phyloP scores from a whole-genome alignment of 2,797 vertebrate genomes.

The Staurois parvus region DNA sequence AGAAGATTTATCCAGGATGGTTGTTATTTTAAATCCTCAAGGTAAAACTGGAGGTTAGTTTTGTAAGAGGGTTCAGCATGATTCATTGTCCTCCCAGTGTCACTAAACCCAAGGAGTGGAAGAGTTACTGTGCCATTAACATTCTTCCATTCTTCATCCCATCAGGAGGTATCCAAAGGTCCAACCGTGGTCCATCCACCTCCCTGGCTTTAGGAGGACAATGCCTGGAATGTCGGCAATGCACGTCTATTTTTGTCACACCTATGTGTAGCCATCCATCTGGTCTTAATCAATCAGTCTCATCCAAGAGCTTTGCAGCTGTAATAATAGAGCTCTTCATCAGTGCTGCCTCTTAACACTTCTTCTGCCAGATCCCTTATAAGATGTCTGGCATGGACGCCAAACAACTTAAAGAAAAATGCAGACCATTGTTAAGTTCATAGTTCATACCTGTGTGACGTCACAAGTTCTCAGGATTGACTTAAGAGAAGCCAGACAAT shows the following conservation, averaged over 20 bases:
- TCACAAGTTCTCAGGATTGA: background rate
- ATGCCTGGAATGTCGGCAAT: slow-evolving; percentile 87
- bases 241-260: slow-evolving; percentile 87
- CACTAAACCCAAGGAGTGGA: slow-evolving; percentile 67
- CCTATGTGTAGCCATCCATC: slow-evolving; percentile 91
- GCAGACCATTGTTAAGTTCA: background rate
- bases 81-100: slow-evolving; percentile 66
- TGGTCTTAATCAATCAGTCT: slow-evolving; percentile 92
- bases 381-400: slow-evolving; percentile 19
- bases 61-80: slow-evolving; percentile 62
- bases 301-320: slow-evolving; percentile 87
- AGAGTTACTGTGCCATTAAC: slow-evolving; percentile 75
- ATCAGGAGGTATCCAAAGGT: slow-evolving; percentile 80
- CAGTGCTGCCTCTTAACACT: slow-evolving; percentile 72
- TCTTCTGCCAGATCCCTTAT: slow-evolving; percentile 47
- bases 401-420: background rate
- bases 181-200: slow-evolving; percentile 71
- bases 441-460: background rate
- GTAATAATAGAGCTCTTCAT: slow-evolving; percentile 86
- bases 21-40: slow-evolving; percentile 32
- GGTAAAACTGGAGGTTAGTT: slow-evolving; percentile 35
- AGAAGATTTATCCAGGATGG: background rate
- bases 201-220: slow-evolving; percentile 79
- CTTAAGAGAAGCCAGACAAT: background rate
- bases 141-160: slow-evolving; percentile 78